These are phyloP conservation scores for Armadillidium nasatum DNA, from an alignment of 1,140 invertebrate species.

Conservation along the genomic window DNA sequence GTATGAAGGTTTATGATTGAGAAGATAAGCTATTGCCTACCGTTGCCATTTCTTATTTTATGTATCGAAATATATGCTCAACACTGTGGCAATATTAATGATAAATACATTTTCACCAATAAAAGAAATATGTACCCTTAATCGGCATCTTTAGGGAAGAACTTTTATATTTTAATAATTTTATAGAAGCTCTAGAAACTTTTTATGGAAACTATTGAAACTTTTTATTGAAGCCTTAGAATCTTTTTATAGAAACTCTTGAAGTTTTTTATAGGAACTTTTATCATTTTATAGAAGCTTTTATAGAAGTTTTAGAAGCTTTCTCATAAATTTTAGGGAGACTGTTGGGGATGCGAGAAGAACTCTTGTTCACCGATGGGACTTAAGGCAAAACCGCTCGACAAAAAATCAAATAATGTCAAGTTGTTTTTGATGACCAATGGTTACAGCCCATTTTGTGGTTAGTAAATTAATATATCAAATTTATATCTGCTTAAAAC, in stretches of 20 bases:
- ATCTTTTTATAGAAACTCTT: no score
- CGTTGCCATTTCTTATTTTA: no score
- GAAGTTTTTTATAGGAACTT: no score
- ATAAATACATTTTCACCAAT: no score
- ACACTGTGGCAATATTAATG: no score
- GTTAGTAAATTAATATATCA: not conserved
- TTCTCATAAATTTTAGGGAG: conserved; percentile 24
- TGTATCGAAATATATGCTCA: no score
- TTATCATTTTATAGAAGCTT: no score
- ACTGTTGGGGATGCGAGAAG: conserved; percentile 34
- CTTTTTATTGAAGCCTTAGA: no score
- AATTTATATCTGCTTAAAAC: no score
- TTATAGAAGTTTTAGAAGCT: not conserved
- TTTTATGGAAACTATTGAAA: conserved; percentile 34
- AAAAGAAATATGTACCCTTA: no score
- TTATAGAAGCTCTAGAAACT: not conserved
- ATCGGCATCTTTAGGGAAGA: not conserved
- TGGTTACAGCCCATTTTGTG: not conserved
- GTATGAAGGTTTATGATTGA: not conserved
- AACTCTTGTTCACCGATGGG: conserved; percentile 33
- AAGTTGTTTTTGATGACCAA: not conserved
- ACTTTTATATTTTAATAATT: no score
- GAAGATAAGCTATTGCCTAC: no score
- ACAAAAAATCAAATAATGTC: not conserved
- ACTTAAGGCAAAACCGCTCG: not conserved